phyloP scores from a whole-genome alignment of 2,888 invertebrate genomes.

The Polyploca ridens region DNA sequence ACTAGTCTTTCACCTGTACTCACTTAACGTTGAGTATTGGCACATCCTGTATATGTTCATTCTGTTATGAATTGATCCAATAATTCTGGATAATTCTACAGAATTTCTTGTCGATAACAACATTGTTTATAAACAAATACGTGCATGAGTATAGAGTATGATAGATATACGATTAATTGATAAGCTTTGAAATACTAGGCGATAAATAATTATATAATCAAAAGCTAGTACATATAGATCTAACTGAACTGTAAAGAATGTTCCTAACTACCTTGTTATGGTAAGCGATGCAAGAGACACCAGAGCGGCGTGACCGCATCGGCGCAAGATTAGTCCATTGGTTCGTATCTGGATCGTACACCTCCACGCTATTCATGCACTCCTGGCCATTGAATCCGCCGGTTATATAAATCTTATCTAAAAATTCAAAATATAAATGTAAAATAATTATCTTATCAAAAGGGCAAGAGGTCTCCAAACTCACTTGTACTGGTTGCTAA shows the following conservation, averaged over 20 bases:
- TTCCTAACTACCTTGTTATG: slow-evolving; percentile 87
- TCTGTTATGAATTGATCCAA: too few species aligned
- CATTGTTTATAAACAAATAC: too few species aligned
- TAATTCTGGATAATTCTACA: neutral
- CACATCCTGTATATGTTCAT: too few species aligned
- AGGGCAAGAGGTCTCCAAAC: neutral
- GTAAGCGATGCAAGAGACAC: slow-evolving; percentile 95
- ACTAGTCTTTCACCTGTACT: too few species aligned
- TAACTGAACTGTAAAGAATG: slow-evolving; percentile 38
- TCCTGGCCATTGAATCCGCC: slow-evolving; percentile 97
- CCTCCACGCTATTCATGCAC: slow-evolving; percentile 93
- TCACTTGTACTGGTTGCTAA: neutral
- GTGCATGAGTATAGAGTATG: too few species aligned
- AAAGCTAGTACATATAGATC: neutral
- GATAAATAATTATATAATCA: too few species aligned
- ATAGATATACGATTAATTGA: too few species aligned
- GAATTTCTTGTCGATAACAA: neutral
- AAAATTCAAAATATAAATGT: slow-evolving; percentile 6
- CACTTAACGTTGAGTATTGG: too few species aligned
- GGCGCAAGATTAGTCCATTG: slow-evolving; percentile 93
- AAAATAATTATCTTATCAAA: neutral
- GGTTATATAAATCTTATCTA: slow-evolving; percentile 91
- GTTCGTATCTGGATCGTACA: slow-evolving; percentile 91
- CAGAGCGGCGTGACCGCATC: slow-evolving; percentile 94
- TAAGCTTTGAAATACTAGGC: too few species aligned